Base-by-base conservation (phyloP, 2,888 invertebrate species). In the Eudemis profundana region DNA sequence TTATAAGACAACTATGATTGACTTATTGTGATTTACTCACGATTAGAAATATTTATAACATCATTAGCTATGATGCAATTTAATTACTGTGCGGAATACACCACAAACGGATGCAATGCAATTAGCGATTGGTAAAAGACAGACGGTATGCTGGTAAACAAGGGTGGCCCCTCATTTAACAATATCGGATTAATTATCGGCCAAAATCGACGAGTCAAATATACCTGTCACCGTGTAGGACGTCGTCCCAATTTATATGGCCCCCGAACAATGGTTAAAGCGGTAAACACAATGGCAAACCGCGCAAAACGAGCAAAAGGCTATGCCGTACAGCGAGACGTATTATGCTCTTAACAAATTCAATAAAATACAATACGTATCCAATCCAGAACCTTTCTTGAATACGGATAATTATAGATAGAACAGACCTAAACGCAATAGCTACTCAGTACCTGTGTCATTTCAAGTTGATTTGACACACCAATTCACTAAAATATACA, bases 121-220 rank as follows among this genome's bases (percentile, higher is more conserved):
- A 60, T 60, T 60, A 53, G 38, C 29, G 21, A 51, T 33, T 33
- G 47, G 7, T 46, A 60, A 57, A 50, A 63, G 33, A 57, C 63
- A 3, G 8, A 29, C 50, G 5, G 36, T 67, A 69, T 68, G 70
- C 76, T 72, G 74, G 78, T 77, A 82, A 87, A 86, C 89, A 85
- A 87, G 91, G 92, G 91, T 90, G 90, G 87, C 81, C 87, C 86
- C 80, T 79, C 87, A 82, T 84, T 87, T 86, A 85, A 90, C 90
- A 91, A 89, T 88, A 89, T 33, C 87, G 86, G 92, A 92, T 90
- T 92, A 91, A 92, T 92, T 92, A 92, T 90, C 89, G 88, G 82
- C 82, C 82, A 82, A 90, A 91, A 88, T 86, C 89, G 90, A 84
- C 85, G 85, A 90, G 84, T 91, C 90, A 90, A 91, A 92, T 91